Base-by-base conservation (phyloP, 2,888 invertebrate species). In the Dicranocentrus wangi region DNA sequence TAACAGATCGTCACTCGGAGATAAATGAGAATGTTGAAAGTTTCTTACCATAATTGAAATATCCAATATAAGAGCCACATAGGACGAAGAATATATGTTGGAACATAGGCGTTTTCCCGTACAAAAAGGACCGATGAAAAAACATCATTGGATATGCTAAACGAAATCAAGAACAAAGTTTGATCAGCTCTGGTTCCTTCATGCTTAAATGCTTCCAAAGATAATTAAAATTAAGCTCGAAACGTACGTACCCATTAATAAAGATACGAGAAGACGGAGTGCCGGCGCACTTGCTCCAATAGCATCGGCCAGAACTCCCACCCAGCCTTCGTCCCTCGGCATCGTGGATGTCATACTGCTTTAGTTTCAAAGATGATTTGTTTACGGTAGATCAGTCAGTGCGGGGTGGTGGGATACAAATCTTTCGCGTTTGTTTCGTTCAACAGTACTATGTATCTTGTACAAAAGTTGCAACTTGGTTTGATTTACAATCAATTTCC, bases 11-110 rank as follows among this genome's bases (percentile, higher is more conserved):
- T n/a, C n/a, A n/a, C n/a, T n/a, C n/a, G n/a, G n/a, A n/a, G n/a
- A n/a, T n/a, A n/a, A n/a, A n/a, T n/a, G n/a, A n/a, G n/a, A n/a
- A n/a, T 47, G 13, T 47, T 8, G 7, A 5, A 5, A 8, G 5
- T 39, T 47, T 5, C 88, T 89, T 89, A 92, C 97, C 96, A 90
- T 95, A 97, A 88, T 97, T 97, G 89, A 93, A 96, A 86, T 92
- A 92, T 65, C 95, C 94, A 84, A 97, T 90, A 1, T 91, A 89
- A 3, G 95, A 88, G 15, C 97, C 97, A 82, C 92, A 91, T 0
- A 90, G 23, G 7, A 93, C 90, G 88, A 96, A 95, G 89, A 91
- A 96, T 10, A 93, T 68, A 88, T 97, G 94, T 88, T 95, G 94
- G 39, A 91, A 66, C 21, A 88, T 87, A 17, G 91, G 90, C 51